phyloP scores from a whole-genome alignment of 2,888 invertebrate genomes.

The Chesias legatella region DNA sequence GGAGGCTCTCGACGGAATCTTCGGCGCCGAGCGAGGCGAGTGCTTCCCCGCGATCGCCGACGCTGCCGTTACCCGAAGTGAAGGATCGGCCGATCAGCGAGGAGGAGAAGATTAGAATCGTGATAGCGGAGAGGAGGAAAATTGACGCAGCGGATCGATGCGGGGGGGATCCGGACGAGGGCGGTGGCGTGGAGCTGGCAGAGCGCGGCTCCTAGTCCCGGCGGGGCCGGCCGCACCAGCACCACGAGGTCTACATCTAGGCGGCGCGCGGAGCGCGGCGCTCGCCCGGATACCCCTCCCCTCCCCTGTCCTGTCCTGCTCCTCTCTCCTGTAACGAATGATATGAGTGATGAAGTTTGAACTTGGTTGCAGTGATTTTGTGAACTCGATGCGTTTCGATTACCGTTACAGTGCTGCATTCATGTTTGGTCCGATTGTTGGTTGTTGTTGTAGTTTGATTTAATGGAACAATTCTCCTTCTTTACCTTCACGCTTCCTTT shows the following conservation, averaged over 20 bases:
- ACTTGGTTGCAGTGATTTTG: conserved; percentile 62
- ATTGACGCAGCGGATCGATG: conserved; percentile 59
- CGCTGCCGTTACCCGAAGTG: conserved; percentile 40
- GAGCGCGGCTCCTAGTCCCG: conserved; percentile 76
- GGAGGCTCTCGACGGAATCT: conserved; percentile 58
- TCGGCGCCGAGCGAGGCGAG: conserved; percentile 49
- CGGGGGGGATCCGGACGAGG: conserved; percentile 55
- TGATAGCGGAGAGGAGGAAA: conserved; percentile 81
- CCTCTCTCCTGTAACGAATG: conserved; percentile 47
- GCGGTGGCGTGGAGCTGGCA: conserved; percentile 62
- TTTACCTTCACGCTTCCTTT: conserved; percentile 41
- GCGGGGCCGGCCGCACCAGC: conserved; percentile 77
- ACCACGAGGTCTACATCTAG: conserved; percentile 77
- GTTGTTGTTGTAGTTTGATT: conserved; percentile 42
- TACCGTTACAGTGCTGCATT: conserved; percentile 43
- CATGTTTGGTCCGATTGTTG: conserved; percentile 44
- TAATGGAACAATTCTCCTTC: conserved; percentile 39
- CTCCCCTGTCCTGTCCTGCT: conserved; percentile 37
- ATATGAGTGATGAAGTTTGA: conserved; percentile 60
- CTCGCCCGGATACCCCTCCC: conserved; percentile 33
- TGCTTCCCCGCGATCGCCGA: conserved; percentile 40
- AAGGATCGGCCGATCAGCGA: conserved; percentile 56
- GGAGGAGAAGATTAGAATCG: conserved; percentile 80
- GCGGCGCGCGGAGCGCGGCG: conserved; percentile 30
- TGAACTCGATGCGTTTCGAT: conserved; percentile 24